Conservation (phyloP, 2,888 invertebrate genomes). For the Drosophila differens region DNA sequence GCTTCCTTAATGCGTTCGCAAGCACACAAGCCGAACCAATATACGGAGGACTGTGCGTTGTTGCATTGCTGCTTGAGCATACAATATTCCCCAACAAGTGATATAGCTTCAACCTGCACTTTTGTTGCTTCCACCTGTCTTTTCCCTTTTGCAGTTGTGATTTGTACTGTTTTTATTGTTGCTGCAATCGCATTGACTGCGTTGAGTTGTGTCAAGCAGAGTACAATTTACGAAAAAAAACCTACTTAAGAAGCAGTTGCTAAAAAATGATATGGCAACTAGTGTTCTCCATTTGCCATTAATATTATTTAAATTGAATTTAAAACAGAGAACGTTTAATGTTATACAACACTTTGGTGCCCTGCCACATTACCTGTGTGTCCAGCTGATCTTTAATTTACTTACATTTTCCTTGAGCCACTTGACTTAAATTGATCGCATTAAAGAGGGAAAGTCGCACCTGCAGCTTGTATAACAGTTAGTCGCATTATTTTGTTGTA, state of each 20-base stretch:
- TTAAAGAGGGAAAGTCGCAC: conserved; percentile 15
- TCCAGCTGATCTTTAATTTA: background rate
- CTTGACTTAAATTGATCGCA: background rate
- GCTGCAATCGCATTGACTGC: conserved; percentile 67
- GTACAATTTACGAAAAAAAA: conserved; percentile 2
- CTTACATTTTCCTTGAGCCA: background rate
- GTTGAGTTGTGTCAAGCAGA: conserved; percentile 59
- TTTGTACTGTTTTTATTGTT: conserved; percentile 12
- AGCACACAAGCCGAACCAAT: conserved; percentile 50
- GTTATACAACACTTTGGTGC: background rate
- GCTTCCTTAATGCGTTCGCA: conserved; percentile 75
- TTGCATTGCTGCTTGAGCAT: conserved; percentile 52
- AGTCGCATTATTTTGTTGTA: conserved; percentile 5
- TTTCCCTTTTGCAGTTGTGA: background rate
- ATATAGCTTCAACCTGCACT: conserved; percentile 20
- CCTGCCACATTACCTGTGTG: background rate
- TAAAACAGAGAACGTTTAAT: background rate
- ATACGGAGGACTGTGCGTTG: conserved; percentile 27
- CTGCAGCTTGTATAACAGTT: conserved; percentile 5
- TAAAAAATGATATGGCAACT: conserved; percentile 13
- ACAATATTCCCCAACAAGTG: conserved; percentile 46
- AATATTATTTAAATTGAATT: background rate
- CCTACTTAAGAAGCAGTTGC: conserved; percentile 2
- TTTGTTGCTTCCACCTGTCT: conserved; percentile 6
- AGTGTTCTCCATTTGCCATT: conserved; percentile 7